phyloP scores from a whole-genome alignment of 2,797 vertebrate species.

The Chaetodon trifasciatus region DNA sequence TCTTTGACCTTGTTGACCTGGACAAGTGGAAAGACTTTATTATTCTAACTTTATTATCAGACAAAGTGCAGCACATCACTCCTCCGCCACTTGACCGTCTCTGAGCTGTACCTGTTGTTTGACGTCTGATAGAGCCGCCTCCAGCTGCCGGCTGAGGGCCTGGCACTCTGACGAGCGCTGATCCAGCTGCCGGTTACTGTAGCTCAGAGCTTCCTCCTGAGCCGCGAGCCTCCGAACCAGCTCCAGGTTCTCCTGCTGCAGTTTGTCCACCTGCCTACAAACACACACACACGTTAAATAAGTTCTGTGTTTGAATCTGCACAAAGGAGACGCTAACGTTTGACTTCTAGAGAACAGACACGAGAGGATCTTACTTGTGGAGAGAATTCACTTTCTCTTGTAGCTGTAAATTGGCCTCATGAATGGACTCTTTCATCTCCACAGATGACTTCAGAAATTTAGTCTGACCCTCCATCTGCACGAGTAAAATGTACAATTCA shows the following conservation, averaged over 20 bases:
- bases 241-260: slow-evolving; percentile 87
- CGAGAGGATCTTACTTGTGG: slow-evolving; percentile 81
- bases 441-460: slow-evolving; percentile 74
- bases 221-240: slow-evolving; percentile 84
- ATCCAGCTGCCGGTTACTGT: slow-evolving; percentile 85
- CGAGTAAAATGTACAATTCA: slow-evolving; percentile 10
- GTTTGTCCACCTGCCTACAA: slow-evolving; percentile 84
- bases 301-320: background rate
- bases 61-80: too few relatives aligned
- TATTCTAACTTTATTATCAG: too few relatives aligned
- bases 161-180: slow-evolving; percentile 85
- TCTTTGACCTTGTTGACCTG: slow-evolving; percentile 88
- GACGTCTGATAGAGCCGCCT: slow-evolving; percentile 87
- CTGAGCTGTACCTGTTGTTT: slow-evolving; percentile 85
- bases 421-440: slow-evolving; percentile 80
- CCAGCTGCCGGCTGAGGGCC: slow-evolving; percentile 87
- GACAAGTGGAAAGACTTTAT: background rate
- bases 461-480: slow-evolving; percentile 78
- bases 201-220: slow-evolving; percentile 87
- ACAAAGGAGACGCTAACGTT: background rate
- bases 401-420: slow-evolving; percentile 84
- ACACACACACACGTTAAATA: background rate
- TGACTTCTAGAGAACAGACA: background rate
- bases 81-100: fast-evolving
- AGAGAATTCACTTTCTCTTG: slow-evolving; percentile 84